These are phyloP conservation scores for Pipa parva DNA, from an alignment of 2,113 vertebrate species.

Conservation along the genomic window DNA sequence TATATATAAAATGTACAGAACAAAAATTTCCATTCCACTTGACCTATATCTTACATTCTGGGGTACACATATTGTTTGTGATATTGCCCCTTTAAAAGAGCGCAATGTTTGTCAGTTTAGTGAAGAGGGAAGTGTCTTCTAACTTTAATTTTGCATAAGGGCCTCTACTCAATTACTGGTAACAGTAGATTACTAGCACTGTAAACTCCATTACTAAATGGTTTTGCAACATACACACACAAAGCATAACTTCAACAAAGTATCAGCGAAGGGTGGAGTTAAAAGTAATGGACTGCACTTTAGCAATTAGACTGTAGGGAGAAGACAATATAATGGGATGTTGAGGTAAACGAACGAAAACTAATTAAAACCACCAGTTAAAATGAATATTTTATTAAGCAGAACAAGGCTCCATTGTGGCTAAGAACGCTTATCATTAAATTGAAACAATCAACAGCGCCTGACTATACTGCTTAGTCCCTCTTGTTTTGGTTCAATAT, in stretches of 20 bases:
- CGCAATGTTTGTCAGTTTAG: too few relatives aligned
- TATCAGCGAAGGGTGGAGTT: conserved; percentile 34
- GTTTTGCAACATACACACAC: conserved; percentile 5
- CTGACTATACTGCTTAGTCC: conserved; percentile 40
- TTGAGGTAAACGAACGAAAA: conserved; percentile 44
- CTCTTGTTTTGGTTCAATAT: conserved; percentile 43
- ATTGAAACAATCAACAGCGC: conserved; percentile 43
- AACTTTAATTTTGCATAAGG: too few relatives aligned
- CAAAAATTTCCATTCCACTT: too few relatives aligned
- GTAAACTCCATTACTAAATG: neutral
- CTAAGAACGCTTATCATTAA: conserved; percentile 43
- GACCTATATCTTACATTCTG: too few relatives aligned
- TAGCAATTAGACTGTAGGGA: conserved; percentile 43
- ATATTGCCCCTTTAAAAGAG: neutral
- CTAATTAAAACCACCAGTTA: conserved; percentile 44
- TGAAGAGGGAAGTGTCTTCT: too few relatives aligned
- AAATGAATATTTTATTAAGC: conserved; percentile 45
- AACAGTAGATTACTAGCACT: neutral
- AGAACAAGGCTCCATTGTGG: conserved; percentile 43
- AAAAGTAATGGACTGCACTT: conserved; percentile 43
- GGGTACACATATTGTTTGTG: too few relatives aligned
- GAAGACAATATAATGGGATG: conserved; percentile 40
- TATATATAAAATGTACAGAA: too few relatives aligned
- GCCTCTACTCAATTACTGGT: neutral
- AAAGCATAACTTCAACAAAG: conserved; percentile 21